These are phyloP conservation scores for Rousettus madagascariensis DNA, from an alignment of 2,797 vertebrate species.

Conservation along the genomic window DNA sequence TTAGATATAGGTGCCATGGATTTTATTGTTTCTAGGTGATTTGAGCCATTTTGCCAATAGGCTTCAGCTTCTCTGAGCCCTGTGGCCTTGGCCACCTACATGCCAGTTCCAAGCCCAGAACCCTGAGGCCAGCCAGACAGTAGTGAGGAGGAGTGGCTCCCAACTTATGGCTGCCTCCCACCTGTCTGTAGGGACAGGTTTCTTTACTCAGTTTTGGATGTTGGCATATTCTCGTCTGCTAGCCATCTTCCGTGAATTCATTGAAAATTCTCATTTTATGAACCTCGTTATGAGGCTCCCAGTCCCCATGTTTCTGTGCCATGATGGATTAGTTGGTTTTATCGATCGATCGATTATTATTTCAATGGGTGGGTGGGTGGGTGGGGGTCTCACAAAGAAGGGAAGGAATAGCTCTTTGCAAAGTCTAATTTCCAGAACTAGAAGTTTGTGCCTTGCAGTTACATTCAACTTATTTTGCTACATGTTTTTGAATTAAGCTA, in stretches of 20 bases:
- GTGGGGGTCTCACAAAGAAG: neutral
- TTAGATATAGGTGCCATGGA: neutral
- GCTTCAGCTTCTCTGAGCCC: neutral
- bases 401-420: neutral
- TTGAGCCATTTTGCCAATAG: too few species aligned
- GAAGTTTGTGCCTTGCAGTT: neutral
- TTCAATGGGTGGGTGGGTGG: neutral
- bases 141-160: neutral
- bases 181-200: neutral
- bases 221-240: neutral
- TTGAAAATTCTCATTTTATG: neutral
- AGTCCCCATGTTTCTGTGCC: neutral
- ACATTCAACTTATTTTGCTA: conserved; percentile 54
- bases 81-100: neutral
- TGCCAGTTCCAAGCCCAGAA: neutral
- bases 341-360: neutral
- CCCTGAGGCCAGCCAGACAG: neutral
- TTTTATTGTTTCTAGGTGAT: neutral
- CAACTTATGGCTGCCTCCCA: neutral
- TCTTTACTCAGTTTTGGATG: neutral
- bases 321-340: neutral
- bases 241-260: neutral
- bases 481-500: conserved; percentile 69
- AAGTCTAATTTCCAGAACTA: neutral
- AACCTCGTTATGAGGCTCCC: neutral